Evolutionary conservation across 2,888 invertebrate genomes (phyloP), one percentile per base, ranked within the genome.

Genomic region (Lasioglossum leucozonium): DNA sequence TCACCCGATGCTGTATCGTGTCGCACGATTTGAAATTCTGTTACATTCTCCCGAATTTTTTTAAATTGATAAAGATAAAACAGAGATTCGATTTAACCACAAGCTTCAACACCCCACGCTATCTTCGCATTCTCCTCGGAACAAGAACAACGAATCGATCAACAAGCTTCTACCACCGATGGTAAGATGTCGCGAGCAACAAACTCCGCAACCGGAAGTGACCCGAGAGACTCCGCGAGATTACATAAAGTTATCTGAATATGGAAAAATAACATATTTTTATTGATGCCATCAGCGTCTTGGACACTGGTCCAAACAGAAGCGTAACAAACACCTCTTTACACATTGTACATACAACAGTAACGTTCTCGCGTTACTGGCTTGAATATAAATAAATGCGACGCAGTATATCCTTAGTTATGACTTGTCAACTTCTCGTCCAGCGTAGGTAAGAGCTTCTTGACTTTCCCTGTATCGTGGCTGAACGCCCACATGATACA

Each of bases 401-500:
- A 37, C 22, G n/a, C 30, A 51, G 8, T 13, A 62, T 51, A 37
- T 55, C 5, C 13, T 69, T 13, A 16, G 13, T 77, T 74, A 86
- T n/a, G 42, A 22, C 34, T 76, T 93, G n/a, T n/a, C 40, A 96
- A 91, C 92, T 95, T 96, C 89, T 95, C 96, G 87, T 95, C 95
- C 89, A 95, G 93, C 74, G 90, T 95, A 34, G 95, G 95, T 67
- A 96, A 91, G 84, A 95, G 96, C 86, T 96, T 97, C 93, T 97
- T 97, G 2, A 97, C 95, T 91, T 96, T 96, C 44, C 96, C 96
- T 0, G 96, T 96, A 86, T 97, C 97, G 0, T 97, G 97, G 72
- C 97, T 97, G 92, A 97, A 98, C 0, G 97, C 97, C 97, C 97
- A 97, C 80, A 97, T 95, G 71, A 98, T 96, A 92, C 97, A 95